phyloP scores from a whole-genome alignment of 2,888 invertebrate genomes.

The Trichogramma evanescens region DNA sequence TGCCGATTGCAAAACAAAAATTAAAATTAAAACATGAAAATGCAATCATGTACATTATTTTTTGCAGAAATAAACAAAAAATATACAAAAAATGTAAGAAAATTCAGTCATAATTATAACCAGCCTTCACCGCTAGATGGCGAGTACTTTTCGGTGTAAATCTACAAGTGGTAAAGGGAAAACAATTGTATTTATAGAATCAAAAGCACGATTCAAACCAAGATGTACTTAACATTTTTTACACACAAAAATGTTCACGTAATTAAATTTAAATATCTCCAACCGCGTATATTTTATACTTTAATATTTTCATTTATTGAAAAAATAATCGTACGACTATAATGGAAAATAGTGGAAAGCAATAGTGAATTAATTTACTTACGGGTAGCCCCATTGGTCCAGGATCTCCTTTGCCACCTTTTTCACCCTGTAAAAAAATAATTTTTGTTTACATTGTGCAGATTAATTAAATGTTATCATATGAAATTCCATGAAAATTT shows the following conservation, averaged over 20 bases:
- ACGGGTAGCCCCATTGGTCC: constrained; percentile 96
- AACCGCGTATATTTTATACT: not conserved
- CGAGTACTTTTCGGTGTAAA: too few relatives aligned
- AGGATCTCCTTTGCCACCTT: constrained; percentile 74
- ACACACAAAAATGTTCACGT: too few relatives aligned
- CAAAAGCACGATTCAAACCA: not conserved
- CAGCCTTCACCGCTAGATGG: too few relatives aligned
- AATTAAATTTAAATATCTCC: not conserved
- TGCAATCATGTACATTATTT: too few relatives aligned
- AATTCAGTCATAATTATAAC: too few relatives aligned
- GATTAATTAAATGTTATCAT: not conserved
- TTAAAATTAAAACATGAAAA: too few relatives aligned
- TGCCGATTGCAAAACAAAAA: too few relatives aligned
- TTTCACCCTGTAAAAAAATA: constrained; percentile 61
- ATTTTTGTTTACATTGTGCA: not conserved
- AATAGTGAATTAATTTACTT: constrained; percentile 48
- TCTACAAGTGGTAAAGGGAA: too few relatives aligned
- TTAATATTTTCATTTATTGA: not conserved
- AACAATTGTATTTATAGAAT: not conserved
- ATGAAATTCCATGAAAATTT: not conserved
- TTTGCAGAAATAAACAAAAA: too few relatives aligned
- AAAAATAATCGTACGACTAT: not conserved
- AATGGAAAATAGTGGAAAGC: not conserved
- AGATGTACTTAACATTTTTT: too few relatives aligned
- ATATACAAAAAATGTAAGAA: too few relatives aligned